phyloP scores from a whole-genome alignment of 1,140 invertebrate species.

The Diplogasteroides magnus region DNA sequence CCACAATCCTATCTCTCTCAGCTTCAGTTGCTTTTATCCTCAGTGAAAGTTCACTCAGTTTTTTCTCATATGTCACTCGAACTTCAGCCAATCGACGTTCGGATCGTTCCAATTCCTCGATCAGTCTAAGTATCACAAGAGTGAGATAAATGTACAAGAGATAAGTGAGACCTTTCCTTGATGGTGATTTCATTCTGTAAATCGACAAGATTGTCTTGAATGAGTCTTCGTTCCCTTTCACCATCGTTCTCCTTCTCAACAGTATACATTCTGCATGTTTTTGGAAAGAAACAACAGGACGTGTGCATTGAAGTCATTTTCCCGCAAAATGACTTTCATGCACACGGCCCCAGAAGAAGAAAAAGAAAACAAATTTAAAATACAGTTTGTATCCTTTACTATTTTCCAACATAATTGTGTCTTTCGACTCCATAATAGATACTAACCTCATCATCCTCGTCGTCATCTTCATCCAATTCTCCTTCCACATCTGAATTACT shows the following conservation, averaged over 20 bases:
- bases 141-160: conserved; percentile 34
- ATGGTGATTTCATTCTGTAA: conserved; percentile 39
- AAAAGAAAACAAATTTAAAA: no score
- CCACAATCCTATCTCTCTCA: conserved; percentile 75
- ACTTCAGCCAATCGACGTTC: conserved; percentile 76
- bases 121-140: conserved; percentile 60
- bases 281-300: no score
- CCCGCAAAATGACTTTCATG: no score
- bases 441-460: conserved; percentile 38
- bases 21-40: conserved; percentile 71
- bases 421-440: conserved; percentile 45
- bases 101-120: conserved; percentile 83
- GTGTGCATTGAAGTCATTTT: no score
- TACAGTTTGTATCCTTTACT: no score
- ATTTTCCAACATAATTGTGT: conserved; percentile 44
- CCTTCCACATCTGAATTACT: conserved; percentile 38
- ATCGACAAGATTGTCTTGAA: conserved; percentile 37
- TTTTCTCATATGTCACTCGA: conserved; percentile 86
- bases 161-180: conserved; percentile 29
- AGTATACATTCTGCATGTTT: no score
- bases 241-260: conserved; percentile 56
- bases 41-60: conserved; percentile 74
- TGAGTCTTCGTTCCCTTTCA: conserved; percentile 34
- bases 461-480: conserved; percentile 44
- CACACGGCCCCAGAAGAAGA: no score